phyloP scores from a whole-genome alignment of 2,113 vertebrate species.

The Meles meles region DNA sequence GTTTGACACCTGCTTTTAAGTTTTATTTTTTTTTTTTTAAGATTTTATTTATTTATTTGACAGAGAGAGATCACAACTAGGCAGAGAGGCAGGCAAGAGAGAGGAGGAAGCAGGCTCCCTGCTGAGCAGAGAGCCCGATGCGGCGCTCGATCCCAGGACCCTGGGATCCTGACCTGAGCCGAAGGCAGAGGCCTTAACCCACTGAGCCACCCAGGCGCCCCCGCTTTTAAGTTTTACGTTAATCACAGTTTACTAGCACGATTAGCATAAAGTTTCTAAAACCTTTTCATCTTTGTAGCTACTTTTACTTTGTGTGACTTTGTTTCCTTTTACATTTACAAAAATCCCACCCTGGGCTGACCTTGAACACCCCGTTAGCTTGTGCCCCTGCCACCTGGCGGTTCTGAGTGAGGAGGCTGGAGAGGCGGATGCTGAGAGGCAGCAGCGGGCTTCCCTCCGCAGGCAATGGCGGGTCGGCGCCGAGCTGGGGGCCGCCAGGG shows the following conservation, averaged over 20 bases:
- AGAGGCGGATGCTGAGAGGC: neutral
- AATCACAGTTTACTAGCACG: neutral
- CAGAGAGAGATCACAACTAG: too few relatives aligned
- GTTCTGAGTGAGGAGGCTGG: neutral
- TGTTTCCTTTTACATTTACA: neutral
- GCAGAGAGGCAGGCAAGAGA: too few relatives aligned
- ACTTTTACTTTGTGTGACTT: neutral
- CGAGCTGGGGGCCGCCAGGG: accelerated
- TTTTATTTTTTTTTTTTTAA: neutral
- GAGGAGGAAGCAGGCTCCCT: too few relatives aligned
- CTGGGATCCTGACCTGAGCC: too few relatives aligned
- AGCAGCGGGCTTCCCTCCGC: too few relatives aligned
- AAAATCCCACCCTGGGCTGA: neutral
- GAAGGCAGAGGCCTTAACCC: too few relatives aligned
- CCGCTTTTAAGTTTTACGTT: neutral
- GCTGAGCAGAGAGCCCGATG: too few relatives aligned
- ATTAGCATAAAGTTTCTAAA: neutral
- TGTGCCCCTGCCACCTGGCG: neutral
- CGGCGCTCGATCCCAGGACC: too few relatives aligned
- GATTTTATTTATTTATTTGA: too few relatives aligned
- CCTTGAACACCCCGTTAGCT: too few relatives aligned
- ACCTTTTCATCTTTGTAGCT: neutral
- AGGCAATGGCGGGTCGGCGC: accelerated
- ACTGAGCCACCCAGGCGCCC: too few relatives aligned
- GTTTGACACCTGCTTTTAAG: neutral